phyloP scores from a whole-genome alignment of 2,888 invertebrate species.

The Mantis religiosa region DNA sequence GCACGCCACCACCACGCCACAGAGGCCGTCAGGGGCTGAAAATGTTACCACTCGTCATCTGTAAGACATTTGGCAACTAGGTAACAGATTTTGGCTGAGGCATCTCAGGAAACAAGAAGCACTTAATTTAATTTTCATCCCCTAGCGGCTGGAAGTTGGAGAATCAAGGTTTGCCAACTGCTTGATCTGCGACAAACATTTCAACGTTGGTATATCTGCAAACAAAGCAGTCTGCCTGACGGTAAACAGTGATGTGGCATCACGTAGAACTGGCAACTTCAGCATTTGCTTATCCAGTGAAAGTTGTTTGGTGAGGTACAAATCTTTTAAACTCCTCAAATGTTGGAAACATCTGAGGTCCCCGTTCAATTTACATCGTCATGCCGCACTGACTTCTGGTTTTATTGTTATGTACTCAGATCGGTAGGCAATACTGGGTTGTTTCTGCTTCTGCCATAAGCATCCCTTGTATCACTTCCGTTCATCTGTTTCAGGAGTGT shows the following conservation, averaged over 20 bases:
- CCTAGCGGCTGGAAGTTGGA: background rate
- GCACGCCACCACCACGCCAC: too few species aligned
- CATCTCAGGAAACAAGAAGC: background rate
- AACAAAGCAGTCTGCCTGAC: background rate
- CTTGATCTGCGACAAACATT: background rate
- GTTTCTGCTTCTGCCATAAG: too few species aligned
- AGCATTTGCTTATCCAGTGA: background rate
- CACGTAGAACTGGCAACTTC: background rate
- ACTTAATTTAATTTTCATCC: background rate
- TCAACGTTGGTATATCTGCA: background rate
- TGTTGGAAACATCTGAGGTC: too few species aligned
- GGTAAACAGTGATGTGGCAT: background rate
- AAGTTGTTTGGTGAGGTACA: background rate
- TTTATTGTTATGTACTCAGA: too few species aligned
- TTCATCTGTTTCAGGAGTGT: too few species aligned
- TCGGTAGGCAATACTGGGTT: too few species aligned
- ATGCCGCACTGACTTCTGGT: too few species aligned
- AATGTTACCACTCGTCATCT: too few species aligned
- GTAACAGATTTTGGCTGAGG: background rate
- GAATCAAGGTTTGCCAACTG: background rate
- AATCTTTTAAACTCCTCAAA: too few species aligned
- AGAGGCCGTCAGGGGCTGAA: too few species aligned
- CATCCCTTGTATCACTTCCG: too few species aligned
- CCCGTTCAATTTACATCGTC: too few species aligned
- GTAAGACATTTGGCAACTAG: background rate